Base-by-base conservation (phyloP, 2,888 invertebrate species). In the Thera obeliscata region DNA sequence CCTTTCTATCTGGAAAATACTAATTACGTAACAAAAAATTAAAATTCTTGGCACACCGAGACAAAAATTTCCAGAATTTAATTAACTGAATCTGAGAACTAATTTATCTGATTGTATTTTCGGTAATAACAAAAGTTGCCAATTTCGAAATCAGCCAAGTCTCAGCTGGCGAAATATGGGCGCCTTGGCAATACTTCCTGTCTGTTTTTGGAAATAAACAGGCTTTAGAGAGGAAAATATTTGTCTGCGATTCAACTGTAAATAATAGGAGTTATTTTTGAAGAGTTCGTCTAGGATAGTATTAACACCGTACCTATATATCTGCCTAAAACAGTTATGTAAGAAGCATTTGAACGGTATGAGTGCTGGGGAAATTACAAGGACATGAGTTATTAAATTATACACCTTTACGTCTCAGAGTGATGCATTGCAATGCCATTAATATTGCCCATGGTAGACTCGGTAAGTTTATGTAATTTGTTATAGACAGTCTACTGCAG, bases 131-230 rank as follows among this genome's bases (percentile, higher is more conserved):
- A 50, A 46, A 61, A 43, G 58, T 59, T 62, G 58, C 35, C 67
- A 63, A 56, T 35, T 56, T 22, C 52, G 22, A 41, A 41, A 56
- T 43, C 9, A 56, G 65, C 50, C 65, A 61, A 65, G 59, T 59
- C 54, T 54, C 52, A 11, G 41, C 41, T 22, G n/a, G 35, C 52
- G 1, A 61, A 65, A 50, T 60, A 64, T 59, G 48, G 36, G 52
- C 11, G 8, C 46, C 11, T 66, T 65, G 60, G 38, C 54, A 52
- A 49, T n/a, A 59, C 38, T 54, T 3, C 35, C 11, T 35, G 7
- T 8, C 43, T 9, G 43, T 46, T 9, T 46, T 46, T 46, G 43
- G 43, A 46, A 46, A 9, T 9, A 46, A 46, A 46, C 43, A 46
- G 9, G 43, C 9, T 46, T 46, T 46, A 9, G 9, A 46, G 38